Evolutionary conservation across 2,888 invertebrate genomes (phyloP).

Genomic region (Rotaria macrura): DNA sequence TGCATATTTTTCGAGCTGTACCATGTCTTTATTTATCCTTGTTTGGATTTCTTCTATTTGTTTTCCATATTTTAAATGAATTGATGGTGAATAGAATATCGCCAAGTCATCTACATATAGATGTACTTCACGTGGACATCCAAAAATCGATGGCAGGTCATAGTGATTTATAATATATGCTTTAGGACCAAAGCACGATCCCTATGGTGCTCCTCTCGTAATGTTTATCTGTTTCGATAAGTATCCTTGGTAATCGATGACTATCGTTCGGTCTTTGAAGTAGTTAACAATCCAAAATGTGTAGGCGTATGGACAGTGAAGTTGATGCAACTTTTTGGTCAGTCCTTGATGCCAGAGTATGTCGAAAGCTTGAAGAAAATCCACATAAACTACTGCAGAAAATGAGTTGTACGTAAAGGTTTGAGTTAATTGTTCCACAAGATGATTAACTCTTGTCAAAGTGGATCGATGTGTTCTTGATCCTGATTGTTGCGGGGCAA

Average conservation of each 20-base stretch:
- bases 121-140: background rate
- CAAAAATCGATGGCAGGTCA: background rate
- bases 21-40: background rate
- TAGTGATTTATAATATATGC: background rate
- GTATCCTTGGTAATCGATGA: background rate
- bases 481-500: too few relatives aligned
- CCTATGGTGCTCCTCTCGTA: background rate
- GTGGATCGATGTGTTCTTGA: too few relatives aligned
- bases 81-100: background rate
- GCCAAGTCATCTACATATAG: background rate
- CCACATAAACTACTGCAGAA: too few relatives aligned
- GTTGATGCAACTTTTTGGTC: background rate
- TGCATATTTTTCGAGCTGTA: background rate
- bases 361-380: too few relatives aligned
- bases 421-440: too few relatives aligned
- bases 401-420: too few relatives aligned
- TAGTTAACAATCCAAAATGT: background rate
- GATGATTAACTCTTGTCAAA: too few relatives aligned
- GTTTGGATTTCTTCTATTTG: background rate
- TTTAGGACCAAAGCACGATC: background rate
- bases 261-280: background rate
- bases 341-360: background rate
- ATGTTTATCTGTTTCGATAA: background rate
- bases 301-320: background rate
- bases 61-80: background rate